A percentile compares a stretch with the other conserved stretches of the same genome.
These are phyloP conservation scores for Chascanopsetta lugubris DNA, from an alignment of 2,113 vertebrate genomes.

Conservation along the genomic window DNA sequence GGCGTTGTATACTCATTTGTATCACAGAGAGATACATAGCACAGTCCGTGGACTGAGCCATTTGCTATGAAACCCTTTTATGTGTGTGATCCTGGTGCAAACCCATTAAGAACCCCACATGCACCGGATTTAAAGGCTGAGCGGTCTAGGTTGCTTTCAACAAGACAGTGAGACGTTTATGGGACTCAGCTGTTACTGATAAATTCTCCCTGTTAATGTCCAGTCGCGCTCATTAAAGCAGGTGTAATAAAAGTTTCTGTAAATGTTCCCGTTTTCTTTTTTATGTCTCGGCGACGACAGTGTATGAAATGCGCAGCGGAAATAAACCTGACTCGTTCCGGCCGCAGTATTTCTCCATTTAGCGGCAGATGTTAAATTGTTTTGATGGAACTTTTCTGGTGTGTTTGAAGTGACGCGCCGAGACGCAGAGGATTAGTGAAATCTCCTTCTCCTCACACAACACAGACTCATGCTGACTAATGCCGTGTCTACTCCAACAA, in stretches of 20 bases:
- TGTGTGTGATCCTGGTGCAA: constrained; percentile 16
- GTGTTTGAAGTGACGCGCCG: constrained; percentile 20
- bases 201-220: constrained; percentile 58
- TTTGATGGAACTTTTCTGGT: constrained; percentile 32
- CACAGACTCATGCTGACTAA: constrained; percentile 14
- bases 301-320: not conserved
- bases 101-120: constrained; percentile 33
- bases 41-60: constrained; percentile 3
- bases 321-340: constrained; percentile 26
- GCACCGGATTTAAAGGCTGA: constrained; percentile 45
- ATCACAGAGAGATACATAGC: constrained; percentile 27
- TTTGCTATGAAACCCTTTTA: constrained; percentile 25
- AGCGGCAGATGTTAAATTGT: constrained; percentile 45
- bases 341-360: constrained; percentile 8
- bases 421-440: constrained; percentile 24
- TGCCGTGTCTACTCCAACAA: constrained; percentile 8
- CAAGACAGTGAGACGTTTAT: constrained; percentile 52
- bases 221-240: constrained; percentile 38
- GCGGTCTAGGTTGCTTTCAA: constrained; percentile 25
- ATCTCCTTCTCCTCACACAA: constrained; percentile 11
- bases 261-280: constrained; percentile 10
- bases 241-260: constrained; percentile 36
- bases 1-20: constrained; percentile 1
- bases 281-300: constrained; percentile 4
- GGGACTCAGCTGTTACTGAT: constrained; percentile 46